A percentile compares a stretch with the other conserved stretches of the same genome.
phyloP scores from a whole-genome alignment of 2,113 vertebrate species.

The Zosterops lateralis region DNA sequence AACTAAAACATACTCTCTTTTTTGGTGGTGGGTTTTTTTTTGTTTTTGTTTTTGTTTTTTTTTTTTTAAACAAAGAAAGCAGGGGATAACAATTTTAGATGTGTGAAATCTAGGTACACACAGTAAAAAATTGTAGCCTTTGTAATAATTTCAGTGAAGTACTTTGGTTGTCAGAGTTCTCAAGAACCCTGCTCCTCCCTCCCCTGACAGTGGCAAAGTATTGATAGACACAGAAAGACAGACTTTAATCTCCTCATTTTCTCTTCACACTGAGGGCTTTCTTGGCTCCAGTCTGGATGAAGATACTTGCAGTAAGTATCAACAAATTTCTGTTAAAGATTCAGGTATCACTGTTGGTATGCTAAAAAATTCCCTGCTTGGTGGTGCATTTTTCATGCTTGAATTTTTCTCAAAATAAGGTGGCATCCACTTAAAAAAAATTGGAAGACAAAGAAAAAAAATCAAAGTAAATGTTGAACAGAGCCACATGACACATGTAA shows the following conservation, averaged over 20 bases:
- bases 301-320: background rate
- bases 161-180: slow-evolving; percentile 31
- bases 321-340: background rate
- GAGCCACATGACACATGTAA: background rate
- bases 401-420: background rate
- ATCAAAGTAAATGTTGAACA: background rate
- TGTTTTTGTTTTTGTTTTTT: background rate
- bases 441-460: background rate
- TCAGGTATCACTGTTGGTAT: background rate
- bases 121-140: background rate
- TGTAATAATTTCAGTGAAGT: slow-evolving; percentile 33
- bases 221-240: background rate
- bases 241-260: background rate
- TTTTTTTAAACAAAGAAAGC: background rate
- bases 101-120: slow-evolving; percentile 17
- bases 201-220: background rate
- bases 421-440: slow-evolving; percentile 9
- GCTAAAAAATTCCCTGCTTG: background rate
- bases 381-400: background rate
- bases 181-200: background rate
- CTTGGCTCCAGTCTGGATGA: background rate
- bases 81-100: background rate
- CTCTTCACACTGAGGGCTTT: background rate
- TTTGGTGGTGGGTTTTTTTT: background rate
- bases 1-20: background rate